Evolutionary conservation across 2,888 invertebrate genomes (phyloP), one percentile per base, ranked within the genome.

Genomic region (Heliconius aoede): DNA sequence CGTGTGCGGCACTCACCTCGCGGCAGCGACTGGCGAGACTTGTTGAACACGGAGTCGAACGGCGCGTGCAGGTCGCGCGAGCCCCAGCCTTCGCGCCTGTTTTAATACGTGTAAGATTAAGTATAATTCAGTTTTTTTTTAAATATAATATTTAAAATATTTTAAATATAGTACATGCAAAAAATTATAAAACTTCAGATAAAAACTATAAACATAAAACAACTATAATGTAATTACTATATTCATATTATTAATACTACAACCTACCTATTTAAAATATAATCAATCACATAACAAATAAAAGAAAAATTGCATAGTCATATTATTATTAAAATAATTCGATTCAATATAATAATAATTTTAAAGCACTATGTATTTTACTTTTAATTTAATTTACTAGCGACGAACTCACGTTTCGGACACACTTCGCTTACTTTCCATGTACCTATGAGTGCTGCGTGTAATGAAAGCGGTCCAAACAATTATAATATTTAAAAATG

Each of bases 11-110:
- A 89, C 94, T 96, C 95, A 97, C 97, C 97, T 95, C 96, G 95
- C 82, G 97, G 97, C 92, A 96, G 92, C 84, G 95, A 95, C 86
- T 95, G 87, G 83, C 93, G 92, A 76, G 88, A 83, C 88, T 94
- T 95, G 87, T 95, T 95, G 94, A 96, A 96, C 92, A 96, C 96
- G 77, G 96, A 96, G 86, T 97, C 97, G 91, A 96, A 96, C 86
- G 97, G 97, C 71, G 96, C 95, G 85, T 96, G 95, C 87, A 97
- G 89, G 87, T 97, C 97, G 84, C 97, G 95, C 81, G 97, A 96
- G 61, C 95, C 93, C 91, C 94, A 94, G 40, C 94, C 95, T 80
- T 94, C 95, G 84, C 94, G 94, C 83, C 94, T 94, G 89, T 77
- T 73, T 75, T 40, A 80, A 62, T 62, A n/a, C 55, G n/a, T 8